A percentile compares a stretch with the other conserved stretches of the same genome.
phyloP scores from a whole-genome alignment of 1,140 invertebrate genomes.

The Platyscapa corneri region DNA sequence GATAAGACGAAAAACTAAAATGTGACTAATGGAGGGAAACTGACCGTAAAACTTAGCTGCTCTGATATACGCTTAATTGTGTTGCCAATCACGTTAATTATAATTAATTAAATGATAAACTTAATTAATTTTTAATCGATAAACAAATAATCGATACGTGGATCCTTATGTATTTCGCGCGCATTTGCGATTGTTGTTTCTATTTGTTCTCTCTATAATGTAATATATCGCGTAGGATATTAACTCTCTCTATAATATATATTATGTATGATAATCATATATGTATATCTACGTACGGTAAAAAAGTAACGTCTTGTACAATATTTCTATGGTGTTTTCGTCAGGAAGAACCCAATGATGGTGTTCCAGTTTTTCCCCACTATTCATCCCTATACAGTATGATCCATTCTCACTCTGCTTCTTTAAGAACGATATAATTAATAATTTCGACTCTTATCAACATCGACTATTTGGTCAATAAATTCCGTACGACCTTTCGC shows the following conservation, averaged over 20 bases:
- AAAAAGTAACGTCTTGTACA: slow-evolving; percentile 37
- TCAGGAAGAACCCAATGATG: slow-evolving; percentile 12
- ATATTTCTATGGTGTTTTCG: slow-evolving; percentile 47
- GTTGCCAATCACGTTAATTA: slow-evolving; percentile 68
- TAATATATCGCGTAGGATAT: slow-evolving; percentile 49
- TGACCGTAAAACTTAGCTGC: slow-evolving; percentile 60
- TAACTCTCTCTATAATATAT: slow-evolving; percentile 52
- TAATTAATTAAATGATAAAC: slow-evolving; percentile 59
- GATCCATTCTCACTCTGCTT: background rate
- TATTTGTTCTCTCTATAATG: slow-evolving; percentile 56
- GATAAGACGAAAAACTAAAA: background rate
- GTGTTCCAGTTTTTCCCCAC: slow-evolving; percentile 22
- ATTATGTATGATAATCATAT: slow-evolving; percentile 21
- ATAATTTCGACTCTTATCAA: background rate
- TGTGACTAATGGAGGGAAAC: slow-evolving; percentile 38
- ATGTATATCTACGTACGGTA: slow-evolving; percentile 48
- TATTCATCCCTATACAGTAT: background rate
- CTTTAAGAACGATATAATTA: slow-evolving; percentile 10
- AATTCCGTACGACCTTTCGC: background rate
- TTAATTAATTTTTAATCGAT: slow-evolving; percentile 63
- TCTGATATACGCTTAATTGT: slow-evolving; percentile 71
- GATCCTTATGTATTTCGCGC: slow-evolving; percentile 53
- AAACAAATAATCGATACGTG: slow-evolving; percentile 52
- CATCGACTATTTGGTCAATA: background rate
- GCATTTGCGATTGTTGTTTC: slow-evolving; percentile 56